These are phyloP conservation scores for Conomelus anceps DNA, from an alignment of 2,888 invertebrate genomes.

Conservation along the genomic window DNA sequence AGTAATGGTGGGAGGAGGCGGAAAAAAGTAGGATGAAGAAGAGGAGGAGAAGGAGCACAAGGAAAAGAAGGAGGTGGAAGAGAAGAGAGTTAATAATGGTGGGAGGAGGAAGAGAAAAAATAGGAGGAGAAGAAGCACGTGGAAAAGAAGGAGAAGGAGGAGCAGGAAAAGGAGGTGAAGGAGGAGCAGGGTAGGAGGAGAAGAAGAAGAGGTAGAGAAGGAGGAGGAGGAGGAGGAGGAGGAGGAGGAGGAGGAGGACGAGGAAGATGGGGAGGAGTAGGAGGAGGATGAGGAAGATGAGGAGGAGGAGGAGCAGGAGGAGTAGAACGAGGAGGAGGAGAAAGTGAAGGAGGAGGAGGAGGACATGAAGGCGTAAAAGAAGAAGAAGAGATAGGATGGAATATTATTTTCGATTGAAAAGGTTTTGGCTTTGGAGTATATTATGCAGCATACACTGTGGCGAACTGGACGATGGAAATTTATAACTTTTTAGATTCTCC, in stretches of 20 bases:
- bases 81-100: background rate
- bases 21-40: too few relatives aligned
- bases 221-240: background rate
- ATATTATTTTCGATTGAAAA: too few relatives aligned
- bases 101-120: background rate
- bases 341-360: background rate
- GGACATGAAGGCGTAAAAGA: background rate
- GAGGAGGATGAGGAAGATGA: too few relatives aligned
- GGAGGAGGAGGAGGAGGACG: too few relatives aligned
- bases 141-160: background rate
- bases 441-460: too few relatives aligned
- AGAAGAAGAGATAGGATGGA: background rate
- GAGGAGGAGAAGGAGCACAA: background rate
- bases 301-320: too few relatives aligned
- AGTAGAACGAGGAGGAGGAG: too few relatives aligned
- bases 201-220: background rate
- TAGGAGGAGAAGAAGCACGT: background rate
- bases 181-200: background rate
- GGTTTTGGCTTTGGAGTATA: too few relatives aligned
- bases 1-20: background rate
- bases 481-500: too few relatives aligned
- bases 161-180: background rate
- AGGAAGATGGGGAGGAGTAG: too few relatives aligned
- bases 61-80: background rate
- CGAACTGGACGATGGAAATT: too few relatives aligned